Evolutionary conservation across 1,140 invertebrate genomes (phyloP), one percentile per base, ranked within the genome.

Genomic region (Odontomachus brunneus): DNA sequence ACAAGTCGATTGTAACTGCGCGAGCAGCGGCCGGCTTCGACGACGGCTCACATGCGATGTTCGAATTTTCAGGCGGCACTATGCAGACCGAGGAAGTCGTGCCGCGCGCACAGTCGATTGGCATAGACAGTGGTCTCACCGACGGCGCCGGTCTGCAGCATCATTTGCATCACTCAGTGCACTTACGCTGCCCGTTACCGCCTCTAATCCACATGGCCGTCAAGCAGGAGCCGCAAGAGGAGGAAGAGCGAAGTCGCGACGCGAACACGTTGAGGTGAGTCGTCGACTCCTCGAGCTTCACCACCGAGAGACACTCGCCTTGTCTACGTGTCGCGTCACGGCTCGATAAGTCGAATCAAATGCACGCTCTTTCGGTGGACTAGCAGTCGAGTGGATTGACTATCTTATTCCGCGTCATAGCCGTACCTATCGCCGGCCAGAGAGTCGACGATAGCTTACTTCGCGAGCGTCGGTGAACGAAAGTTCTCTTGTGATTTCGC

Each of bases 51-150:
- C 22, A n/a, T 3, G 26, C 38, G 2, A 53, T 22, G n/a, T 49
- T 82, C 53, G 0, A 44, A 75, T 60, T 75, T 84, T 9, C 82
- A 94, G 93, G 93, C 92, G 93, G 93, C 92, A 94, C 93, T 94
- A 94, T 94, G 94, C 94, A 94, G 90, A 94, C 93, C 86, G 93
- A 94, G 92, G 93, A 94, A 92, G 90, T 94, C 90, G 93, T 92
- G 90, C 91, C 92, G 89, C 90, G 92, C 73, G 90, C 92, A 86
- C 91, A 92, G 83, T 92, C 93, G 74, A 91, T 90, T 65, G 89
- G 91, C 57, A 91, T 94, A 91, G 93, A 94, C 83, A 89, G 86
- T 63, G 90, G 89, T 81, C 89, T 90, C 72, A 92, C 87, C 55
- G 89, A 93, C 75, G 90, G 89, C 48, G 84, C 88, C 71, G 73